These are phyloP conservation scores for Distichodus sexfasciatus DNA, from an alignment of 2,797 vertebrate genomes.

Conservation along the genomic window DNA sequence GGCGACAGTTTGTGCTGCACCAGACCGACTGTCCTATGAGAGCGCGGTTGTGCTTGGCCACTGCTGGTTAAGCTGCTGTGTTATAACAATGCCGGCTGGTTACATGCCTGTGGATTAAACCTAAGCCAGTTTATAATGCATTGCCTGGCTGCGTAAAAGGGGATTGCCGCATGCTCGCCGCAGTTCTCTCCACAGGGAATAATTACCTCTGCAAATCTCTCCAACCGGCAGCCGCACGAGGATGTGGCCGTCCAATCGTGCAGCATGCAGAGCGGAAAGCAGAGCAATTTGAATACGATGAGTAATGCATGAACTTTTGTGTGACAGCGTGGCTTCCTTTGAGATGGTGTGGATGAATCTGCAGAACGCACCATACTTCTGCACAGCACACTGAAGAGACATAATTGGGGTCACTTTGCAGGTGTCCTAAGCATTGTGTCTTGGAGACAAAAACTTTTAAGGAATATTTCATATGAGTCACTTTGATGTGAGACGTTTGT, in stretches of 20 bases:
- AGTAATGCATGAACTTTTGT: constrained; percentile 36
- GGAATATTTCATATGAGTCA: constrained; percentile 5
- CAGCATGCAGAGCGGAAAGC: background rate
- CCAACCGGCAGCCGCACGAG: background rate
- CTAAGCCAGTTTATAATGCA: background rate
- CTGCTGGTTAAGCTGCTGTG: constrained; percentile 8
- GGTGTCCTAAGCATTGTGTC: constrained; percentile 23
- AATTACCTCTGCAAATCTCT: background rate
- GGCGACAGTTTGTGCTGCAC: constrained; percentile 1
- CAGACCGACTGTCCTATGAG: background rate
- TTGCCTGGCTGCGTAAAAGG: background rate
- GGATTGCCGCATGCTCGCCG: background rate
- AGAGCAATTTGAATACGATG: constrained; percentile 15
- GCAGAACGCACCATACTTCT: constrained; percentile 18
- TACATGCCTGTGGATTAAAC: background rate
- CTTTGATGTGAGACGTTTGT: constrained; percentile 6
- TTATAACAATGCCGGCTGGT: constrained; percentile 18
- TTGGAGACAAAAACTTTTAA: constrained; percentile 21
- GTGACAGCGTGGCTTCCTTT: constrained; percentile 13
- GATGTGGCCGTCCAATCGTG: background rate
- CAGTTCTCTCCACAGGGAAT: background rate
- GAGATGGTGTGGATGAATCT: constrained; percentile 44
- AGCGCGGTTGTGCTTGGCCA: background rate
- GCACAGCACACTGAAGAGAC: constrained; percentile 27
- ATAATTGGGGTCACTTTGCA: constrained; percentile 32